A percentile compares a stretch with the other conserved stretches of the same genome.
Evolutionary conservation across 2,113 vertebrate genomes (phyloP).

Genomic region (Petaurus breviceps): DNA sequence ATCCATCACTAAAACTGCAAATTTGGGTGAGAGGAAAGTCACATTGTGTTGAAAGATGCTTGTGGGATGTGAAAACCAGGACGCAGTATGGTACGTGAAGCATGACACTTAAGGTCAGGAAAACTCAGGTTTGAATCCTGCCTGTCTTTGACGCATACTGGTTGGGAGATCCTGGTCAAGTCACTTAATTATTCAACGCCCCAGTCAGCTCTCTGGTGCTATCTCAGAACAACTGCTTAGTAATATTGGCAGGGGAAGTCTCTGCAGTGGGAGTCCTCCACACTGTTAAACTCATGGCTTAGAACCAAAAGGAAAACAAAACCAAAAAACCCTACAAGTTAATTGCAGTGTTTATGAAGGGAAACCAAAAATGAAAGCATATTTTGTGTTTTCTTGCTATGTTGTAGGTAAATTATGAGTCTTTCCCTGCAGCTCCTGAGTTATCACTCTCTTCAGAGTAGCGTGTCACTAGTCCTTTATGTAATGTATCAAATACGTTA

Average conservation of each 20-base stretch:
- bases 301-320: background rate
- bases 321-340: background rate
- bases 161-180: background rate
- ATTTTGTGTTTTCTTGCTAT: conserved; percentile 43
- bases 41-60: conserved; percentile 39
- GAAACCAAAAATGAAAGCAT: background rate
- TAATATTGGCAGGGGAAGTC: background rate
- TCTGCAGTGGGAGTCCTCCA: background rate
- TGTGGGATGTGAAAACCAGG: background rate
- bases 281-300: background rate
- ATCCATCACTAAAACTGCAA: conserved; percentile 11
- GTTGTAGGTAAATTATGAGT: conserved; percentile 26
- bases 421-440: conserved; percentile 40
- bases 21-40: background rate
- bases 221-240: background rate
- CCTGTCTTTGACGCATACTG: background rate
- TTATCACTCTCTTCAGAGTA: background rate
- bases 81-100: background rate
- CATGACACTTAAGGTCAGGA: background rate
- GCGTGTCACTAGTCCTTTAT: background rate
- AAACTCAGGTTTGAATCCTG: background rate
- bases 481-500: conserved; percentile 16
- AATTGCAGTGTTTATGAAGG: background rate
- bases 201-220: background rate
- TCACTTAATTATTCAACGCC: background rate